Evolutionary conservation across 2,888 invertebrate genomes (phyloP).

Genomic region (Tetheella fluctuosa): DNA sequence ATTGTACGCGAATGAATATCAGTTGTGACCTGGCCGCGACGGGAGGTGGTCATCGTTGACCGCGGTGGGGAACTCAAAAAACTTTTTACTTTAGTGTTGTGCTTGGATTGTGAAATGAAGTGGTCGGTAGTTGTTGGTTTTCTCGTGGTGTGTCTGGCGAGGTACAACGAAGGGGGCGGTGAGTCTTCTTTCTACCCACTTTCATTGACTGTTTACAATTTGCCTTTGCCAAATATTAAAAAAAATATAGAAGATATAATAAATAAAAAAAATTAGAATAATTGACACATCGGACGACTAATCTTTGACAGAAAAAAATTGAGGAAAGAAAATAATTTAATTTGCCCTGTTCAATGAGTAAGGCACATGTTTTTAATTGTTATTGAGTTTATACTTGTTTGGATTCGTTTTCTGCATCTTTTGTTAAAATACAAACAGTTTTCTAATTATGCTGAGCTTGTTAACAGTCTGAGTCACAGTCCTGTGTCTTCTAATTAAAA

Average conservation of each 20-base stretch:
- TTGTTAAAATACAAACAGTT: too few relatives aligned
- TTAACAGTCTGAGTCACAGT: too few relatives aligned
- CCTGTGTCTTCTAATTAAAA: too few relatives aligned
- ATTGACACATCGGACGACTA: too few relatives aligned
- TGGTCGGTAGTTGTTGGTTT: slow-evolving; percentile 64
- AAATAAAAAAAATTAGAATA: too few relatives aligned
- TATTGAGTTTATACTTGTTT: too few relatives aligned
- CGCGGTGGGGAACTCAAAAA: slow-evolving; percentile 29
- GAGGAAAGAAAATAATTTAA: too few relatives aligned
- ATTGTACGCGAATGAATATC: slow-evolving; percentile 52
- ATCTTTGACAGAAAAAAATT: too few relatives aligned
- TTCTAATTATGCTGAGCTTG: too few relatives aligned
- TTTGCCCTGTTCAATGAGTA: too few relatives aligned
- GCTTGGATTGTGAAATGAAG: slow-evolving; percentile 72
- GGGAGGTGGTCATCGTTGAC: slow-evolving; percentile 50
- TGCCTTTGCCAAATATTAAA: not conserved
- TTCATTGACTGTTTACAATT: not conserved
- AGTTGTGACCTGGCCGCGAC: slow-evolving; percentile 60
- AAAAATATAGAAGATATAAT: not conserved
- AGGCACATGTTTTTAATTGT: too few relatives aligned
- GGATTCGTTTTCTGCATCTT: too few relatives aligned
- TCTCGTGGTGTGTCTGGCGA: slow-evolving; percentile 60
- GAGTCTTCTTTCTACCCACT: slow-evolving; percentile 38
- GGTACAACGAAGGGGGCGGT: slow-evolving; percentile 62
- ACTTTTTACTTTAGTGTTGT: slow-evolving; percentile 54